A percentile compares a stretch with the other conserved stretches of the same genome.
Evolutionary conservation across 37 sponge, comb jelly and placozoan species (phyloP).

Genomic region (Chondrilla cf. caribensis): DNA sequence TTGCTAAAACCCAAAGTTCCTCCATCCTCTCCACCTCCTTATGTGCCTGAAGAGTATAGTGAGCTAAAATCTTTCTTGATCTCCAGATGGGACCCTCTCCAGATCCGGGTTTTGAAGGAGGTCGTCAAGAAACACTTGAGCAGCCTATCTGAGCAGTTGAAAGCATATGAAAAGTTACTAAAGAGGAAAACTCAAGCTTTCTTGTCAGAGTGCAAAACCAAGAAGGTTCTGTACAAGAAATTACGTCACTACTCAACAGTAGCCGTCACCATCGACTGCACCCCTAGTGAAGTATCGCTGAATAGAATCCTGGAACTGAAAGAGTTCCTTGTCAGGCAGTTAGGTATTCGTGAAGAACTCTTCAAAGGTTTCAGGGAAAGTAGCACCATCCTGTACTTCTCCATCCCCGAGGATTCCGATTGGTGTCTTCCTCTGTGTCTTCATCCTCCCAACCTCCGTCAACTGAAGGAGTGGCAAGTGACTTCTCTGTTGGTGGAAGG

Average conservation of each 20-base stretch:
- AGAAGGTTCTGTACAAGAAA: not conserved
- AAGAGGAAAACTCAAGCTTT: not conserved
- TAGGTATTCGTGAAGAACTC: not conserved
- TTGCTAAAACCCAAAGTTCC: not conserved
- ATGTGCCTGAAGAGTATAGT: too few species aligned
- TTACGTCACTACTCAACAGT: not conserved
- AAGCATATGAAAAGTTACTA: not conserved
- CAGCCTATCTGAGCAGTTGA: not conserved
- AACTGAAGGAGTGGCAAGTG: too few species aligned
- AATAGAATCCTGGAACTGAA: not conserved
- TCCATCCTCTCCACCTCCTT: not conserved
- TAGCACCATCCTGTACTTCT: not conserved
- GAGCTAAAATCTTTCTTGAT: not conserved
- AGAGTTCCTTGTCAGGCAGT: not conserved
- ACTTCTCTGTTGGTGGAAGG: too few species aligned
- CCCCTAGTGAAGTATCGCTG: not conserved
- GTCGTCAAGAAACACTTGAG: not conserved
- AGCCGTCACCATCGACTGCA: not conserved
- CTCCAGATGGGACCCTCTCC: not conserved
- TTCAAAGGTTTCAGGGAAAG: not conserved
- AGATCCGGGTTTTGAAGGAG: not conserved
- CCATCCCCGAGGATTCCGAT: not conserved
- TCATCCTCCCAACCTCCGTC: too few species aligned
- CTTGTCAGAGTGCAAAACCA: not conserved
- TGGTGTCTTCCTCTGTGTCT: too few species aligned